Conservation (phyloP, 2,113 vertebrate species). For the Forbesichthys papilliferus region DNA sequence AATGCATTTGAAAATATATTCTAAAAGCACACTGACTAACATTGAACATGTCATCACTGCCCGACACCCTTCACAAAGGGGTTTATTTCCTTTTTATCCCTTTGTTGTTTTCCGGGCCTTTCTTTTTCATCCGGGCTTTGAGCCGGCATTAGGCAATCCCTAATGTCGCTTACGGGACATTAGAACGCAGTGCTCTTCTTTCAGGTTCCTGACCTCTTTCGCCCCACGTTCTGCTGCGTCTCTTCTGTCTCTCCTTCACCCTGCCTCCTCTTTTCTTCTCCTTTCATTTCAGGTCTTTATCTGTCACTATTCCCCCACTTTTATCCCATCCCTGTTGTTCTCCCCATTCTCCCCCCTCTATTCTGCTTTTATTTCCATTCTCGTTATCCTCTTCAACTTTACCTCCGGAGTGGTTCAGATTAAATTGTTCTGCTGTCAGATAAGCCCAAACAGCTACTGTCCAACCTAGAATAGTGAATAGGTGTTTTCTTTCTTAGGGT, state of each 20-base stretch:
- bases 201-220: too few relatives aligned
- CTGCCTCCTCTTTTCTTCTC: neutral
- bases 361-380: neutral
- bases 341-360: neutral
- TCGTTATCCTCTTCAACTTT: neutral
- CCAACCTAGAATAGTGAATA: too few relatives aligned
- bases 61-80: slow-evolving; percentile 15
- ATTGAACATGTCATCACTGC: neutral
- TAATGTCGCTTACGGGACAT: too few relatives aligned
- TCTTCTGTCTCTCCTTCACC: neutral
- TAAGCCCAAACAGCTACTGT: too few relatives aligned
- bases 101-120: slow-evolving; percentile 9
- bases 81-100: neutral
- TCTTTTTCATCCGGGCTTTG: slow-evolving; percentile 33
- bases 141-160: neutral
- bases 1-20: neutral
- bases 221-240: too few relatives aligned
- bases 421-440: too few relatives aligned
- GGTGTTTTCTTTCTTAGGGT: too few relatives aligned
- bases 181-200: too few relatives aligned
- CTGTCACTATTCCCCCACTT: too few relatives aligned
- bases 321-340: neutral
- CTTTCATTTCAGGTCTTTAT: neutral
- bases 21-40: too few relatives aligned
- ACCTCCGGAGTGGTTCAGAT: too few relatives aligned